Conservation (phyloP, 2,888 invertebrate species). For the Euplexia lucipara region DNA sequence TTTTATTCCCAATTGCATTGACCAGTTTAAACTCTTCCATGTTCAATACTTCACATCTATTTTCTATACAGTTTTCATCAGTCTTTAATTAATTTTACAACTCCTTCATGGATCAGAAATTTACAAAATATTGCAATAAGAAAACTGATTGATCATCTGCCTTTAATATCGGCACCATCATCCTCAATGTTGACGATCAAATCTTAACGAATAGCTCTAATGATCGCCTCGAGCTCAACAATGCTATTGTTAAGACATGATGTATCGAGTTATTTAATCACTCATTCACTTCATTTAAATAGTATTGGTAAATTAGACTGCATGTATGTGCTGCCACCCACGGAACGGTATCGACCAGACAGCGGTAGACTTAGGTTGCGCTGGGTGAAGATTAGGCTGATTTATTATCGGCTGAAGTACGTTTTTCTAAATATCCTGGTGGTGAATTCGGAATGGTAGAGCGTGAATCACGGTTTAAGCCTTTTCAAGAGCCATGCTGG, state of each 20-base stretch:
- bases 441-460: too few species aligned
- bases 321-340: slow-evolving; percentile 75
- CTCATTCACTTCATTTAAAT: slow-evolving; percentile 75
- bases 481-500: neutral
- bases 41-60: neutral
- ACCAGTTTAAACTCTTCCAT: too few species aligned
- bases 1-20: too few species aligned
- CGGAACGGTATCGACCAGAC: slow-evolving; percentile 48
- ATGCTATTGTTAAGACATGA: slow-evolving; percentile 80
- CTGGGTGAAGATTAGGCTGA: neutral
- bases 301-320: slow-evolving; percentile 74
- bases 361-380: slow-evolving; percentile 41
- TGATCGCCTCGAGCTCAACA: slow-evolving; percentile 73
- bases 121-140: slow-evolving; percentile 2
- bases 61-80: neutral
- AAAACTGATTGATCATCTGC: slow-evolving; percentile 21
- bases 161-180: slow-evolving; percentile 40
- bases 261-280: slow-evolving; percentile 80
- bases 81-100: neutral
- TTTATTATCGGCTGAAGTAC: neutral
- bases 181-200: slow-evolving; percentile 54
- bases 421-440: neutral
- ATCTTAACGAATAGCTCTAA: slow-evolving; percentile 68
- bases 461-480: too few species aligned
- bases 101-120: neutral